Conservation (phyloP, 2,888 invertebrate genomes). For the Aleiodes leptofemur region DNA sequence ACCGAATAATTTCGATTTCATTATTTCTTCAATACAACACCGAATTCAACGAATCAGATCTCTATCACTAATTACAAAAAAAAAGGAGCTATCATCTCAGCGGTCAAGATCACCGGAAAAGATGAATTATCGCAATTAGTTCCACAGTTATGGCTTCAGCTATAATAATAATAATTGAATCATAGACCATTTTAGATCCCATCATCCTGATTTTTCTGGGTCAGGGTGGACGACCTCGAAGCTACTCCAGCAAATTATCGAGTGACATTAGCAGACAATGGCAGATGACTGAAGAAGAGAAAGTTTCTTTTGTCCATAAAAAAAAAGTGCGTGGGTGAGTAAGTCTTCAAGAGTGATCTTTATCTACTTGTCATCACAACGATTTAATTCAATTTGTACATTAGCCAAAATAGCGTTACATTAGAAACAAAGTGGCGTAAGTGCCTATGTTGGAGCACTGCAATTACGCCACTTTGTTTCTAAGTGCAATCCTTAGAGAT, state of each 20-base stretch:
- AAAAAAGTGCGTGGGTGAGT: conserved; percentile 36
- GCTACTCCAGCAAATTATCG: conserved; percentile 9
- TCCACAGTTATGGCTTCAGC: neutral
- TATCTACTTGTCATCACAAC: conserved; percentile 21
- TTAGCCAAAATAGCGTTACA: neutral
- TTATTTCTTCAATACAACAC: too few species aligned
- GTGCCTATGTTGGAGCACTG: too few species aligned
- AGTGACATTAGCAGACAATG: conserved; percentile 40
- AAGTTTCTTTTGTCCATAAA: conserved; percentile 17
- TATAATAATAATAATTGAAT: too few species aligned
- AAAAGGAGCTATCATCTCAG: neutral
- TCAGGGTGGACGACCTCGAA: conserved; percentile 11
- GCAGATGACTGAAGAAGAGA: conserved; percentile 2
- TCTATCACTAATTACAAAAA: neutral
- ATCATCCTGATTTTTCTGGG: conserved; percentile 2
- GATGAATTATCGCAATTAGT: conserved; percentile 1
- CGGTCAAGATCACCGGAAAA: conserved; percentile 18
- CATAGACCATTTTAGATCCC: too few species aligned
- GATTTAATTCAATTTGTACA: neutral
- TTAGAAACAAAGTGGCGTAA: too few species aligned
- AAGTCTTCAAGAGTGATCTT: conserved; percentile 1
- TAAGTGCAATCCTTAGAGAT: too few species aligned
- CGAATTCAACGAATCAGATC: neutral
- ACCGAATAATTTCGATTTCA: too few species aligned
- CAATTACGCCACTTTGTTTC: too few species aligned